Percentiles rank a stretch among this genome's conserved stretches.
phyloP scores from a whole-genome alignment of 2,797 vertebrate genomes.

The Falco concolor region DNA sequence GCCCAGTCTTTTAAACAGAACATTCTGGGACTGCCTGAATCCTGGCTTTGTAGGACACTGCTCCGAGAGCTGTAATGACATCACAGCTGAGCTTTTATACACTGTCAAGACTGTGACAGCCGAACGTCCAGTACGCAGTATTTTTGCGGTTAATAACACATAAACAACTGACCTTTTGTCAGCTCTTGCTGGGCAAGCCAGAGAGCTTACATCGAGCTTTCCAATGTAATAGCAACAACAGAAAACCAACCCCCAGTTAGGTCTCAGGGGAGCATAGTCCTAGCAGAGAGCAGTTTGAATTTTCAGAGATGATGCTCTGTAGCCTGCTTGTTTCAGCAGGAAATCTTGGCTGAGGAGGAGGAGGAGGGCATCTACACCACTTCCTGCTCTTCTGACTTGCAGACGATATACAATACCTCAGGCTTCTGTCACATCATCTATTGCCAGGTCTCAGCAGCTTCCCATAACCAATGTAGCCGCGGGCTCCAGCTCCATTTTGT shows the following conservation, averaged over 20 bases:
- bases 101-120: background rate
- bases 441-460: constrained; percentile 30
- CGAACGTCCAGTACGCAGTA: background rate
- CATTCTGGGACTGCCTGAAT: background rate
- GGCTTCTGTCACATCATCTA: background rate
- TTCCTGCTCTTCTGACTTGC: constrained; percentile 13
- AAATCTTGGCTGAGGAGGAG: background rate
- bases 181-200: background rate
- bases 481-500: background rate
- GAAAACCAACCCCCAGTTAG: background rate
- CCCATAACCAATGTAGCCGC: background rate
- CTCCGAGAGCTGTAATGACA: constrained; percentile 12
- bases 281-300: background rate
- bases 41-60: background rate
- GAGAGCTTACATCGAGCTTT: background rate
- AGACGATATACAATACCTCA: background rate
- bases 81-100: background rate
- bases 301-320: background rate
- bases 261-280: background rate
- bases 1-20: background rate
- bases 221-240: background rate
- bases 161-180: background rate
- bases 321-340: constrained; percentile 15
- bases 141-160: background rate
- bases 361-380: background rate